phyloP scores from a whole-genome alignment of 1,140 invertebrate genomes.

The Tetragnatha versicolor region DNA sequence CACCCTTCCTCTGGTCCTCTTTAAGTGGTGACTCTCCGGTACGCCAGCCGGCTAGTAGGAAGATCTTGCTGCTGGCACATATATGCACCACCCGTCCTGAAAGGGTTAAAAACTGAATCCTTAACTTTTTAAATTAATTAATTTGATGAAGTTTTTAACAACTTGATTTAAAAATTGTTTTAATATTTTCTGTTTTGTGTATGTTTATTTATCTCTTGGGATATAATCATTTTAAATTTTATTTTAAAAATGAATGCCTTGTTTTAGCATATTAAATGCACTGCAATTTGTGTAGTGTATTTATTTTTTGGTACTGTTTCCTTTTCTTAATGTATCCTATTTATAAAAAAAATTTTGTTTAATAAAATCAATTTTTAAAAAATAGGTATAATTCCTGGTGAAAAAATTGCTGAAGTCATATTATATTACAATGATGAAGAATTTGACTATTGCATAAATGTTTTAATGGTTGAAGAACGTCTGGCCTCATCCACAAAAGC shows the following conservation, averaged over 20 bases:
- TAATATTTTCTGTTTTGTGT: background rate
- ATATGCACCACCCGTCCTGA: no score
- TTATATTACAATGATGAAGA: constrained; percentile 26
- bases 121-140: no score
- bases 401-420: constrained; percentile 27
- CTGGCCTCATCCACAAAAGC: constrained; percentile 21
- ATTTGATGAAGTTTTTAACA: no score
- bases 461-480: constrained; percentile 34
- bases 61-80: no score
- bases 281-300: no score
- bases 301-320: no score
- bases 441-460: constrained; percentile 37
- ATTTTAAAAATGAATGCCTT: background rate
- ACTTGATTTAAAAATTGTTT: background rate
- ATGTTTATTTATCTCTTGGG: background rate
- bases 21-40: no score
- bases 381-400: constrained; percentile 34
- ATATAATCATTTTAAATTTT: background rate
- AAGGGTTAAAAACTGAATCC: no score
- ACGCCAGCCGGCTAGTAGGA: no score
- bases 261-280: background rate
- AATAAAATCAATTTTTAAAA: background rate
- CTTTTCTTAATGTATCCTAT: no score
- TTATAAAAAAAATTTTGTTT: background rate
- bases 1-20: no score